Evolutionary conservation across 2,797 vertebrate genomes (phyloP).

Genomic region (Fundulus diaphanus): DNA sequence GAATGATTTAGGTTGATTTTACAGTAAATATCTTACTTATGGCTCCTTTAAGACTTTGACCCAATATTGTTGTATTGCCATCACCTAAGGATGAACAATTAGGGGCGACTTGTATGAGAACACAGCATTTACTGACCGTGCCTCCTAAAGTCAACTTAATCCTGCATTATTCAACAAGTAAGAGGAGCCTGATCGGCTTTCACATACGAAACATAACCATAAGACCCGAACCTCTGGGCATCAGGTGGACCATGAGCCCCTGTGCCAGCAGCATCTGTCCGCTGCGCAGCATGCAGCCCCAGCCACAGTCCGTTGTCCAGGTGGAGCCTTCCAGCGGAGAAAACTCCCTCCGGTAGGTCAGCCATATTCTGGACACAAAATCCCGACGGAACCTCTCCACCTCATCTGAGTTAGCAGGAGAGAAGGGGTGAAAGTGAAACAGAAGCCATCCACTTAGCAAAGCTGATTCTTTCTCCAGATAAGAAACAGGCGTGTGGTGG

Average conservation of each 20-base stretch:
- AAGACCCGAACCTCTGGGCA: conserved; percentile 82
- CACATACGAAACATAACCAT: too few species aligned
- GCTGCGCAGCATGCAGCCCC: conserved; percentile 94
- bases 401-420: conserved; percentile 74
- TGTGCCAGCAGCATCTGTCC: conserved; percentile 95
- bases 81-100: not conserved
- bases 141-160: not conserved
- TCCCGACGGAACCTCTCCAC: conserved; percentile 86
- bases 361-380: conserved; percentile 90
- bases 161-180: not conserved
- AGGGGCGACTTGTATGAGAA: not conserved
- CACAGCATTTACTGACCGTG: too few species aligned
- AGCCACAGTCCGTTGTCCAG: conserved; percentile 92
- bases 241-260: conserved; percentile 87
- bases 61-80: not conserved
- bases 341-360: conserved; percentile 92
- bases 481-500: not conserved
- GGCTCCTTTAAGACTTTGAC: too few species aligned
- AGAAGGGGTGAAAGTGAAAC: not conserved
- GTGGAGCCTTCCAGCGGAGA: conserved; percentile 86
- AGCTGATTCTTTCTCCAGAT: not conserved
- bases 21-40: too few species aligned
- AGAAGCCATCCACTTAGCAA: not conserved
- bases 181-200: not conserved
- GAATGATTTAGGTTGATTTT: too few species aligned